Evolutionary conservation across 2,888 invertebrate genomes (phyloP), one percentile per base, ranked within the genome.

Genomic region (Arenicola marina): DNA sequence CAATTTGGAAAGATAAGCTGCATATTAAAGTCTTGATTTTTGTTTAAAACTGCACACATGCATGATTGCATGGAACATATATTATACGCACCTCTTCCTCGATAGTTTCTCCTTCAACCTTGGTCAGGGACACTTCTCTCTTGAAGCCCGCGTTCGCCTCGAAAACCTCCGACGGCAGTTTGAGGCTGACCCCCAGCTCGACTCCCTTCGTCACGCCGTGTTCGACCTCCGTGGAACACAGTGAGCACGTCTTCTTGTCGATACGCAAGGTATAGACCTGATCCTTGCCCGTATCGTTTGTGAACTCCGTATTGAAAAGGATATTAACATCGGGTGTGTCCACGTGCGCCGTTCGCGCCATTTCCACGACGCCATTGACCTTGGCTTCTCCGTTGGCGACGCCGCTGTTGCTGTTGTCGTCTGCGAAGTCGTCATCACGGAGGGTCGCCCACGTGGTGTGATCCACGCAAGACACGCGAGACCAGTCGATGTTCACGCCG

Each of bases 141-240:
- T 78, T 77, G 72, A 81, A 83, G 1, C 81, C 81, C 29, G 81
- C 81, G 63, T 81, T 80, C 55, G 80, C 66, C 70, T 83, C 82
- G 7, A 83, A 71, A 38, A 84, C 76, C 69, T 84, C 83, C 48
- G 81, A 76, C 3, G 83, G 83, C 31, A 80, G 78, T 67, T 79
- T 80, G 59, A 84, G 73, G 29, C 73, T 78, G 51, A 84, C 62
- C 57, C 79, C 76, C 46, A 80, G 76, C 64, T 83, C 82, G 29
- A 77, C 68, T 29, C 82, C 82, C 59, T 77, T 76, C 21, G 73
- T 77, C 48, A 65, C 69, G 51, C 72, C 65, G 28, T 45, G 61
- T 21, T 63, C 66, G 24, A 75, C 59, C 29, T 48, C 62, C 28
- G 72, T 68, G 46, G 46, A 54, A 38, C 65, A 67, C 18, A 61